Evolutionary conservation across 2,888 invertebrate species (phyloP), one percentile per base, ranked within the genome.

Genomic region (Tribolium freemani): DNA sequence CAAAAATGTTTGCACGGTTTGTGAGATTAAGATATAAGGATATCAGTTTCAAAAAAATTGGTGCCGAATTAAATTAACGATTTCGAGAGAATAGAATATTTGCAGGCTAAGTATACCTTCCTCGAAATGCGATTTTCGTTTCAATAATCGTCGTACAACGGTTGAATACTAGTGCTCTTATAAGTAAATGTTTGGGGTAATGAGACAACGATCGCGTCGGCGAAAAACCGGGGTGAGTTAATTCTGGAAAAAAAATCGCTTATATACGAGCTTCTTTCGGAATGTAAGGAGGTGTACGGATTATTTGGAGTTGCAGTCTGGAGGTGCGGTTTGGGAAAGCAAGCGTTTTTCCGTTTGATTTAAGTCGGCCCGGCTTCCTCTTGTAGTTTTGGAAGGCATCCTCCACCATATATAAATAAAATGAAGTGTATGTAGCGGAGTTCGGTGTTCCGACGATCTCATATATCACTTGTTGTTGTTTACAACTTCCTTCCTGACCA

Each of bases 381-480:
- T 61, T 68, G 67, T 68, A 61, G 67, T 72, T 68, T 56, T 68
- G 46, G 50, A 72, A 68, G 67, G 67, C 72, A 56, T 68, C 61
- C 50, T 56, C 72, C 44, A 68, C 68, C 66, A 71, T 71, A 71
- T 71, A 61, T 58, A 71, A 72, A 72, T 72, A 72, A 72, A 72
- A 72, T 72, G 68, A 72, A 72, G 72, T 72, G 72, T 72, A 73
- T 73, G 73, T 73, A 73, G 73, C 73, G 64, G 56, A 69, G 69
- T 69, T 69, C 69, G 68, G 68, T 73, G 69, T 73, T 73, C 73
- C 73, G 60, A 69, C 73, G 66, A 73, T 73, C 72, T 70, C 76
- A 75, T 77, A 77, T 77, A 77, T 77, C 77, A 77, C 73, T 76
- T 76, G 77, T 76, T 76, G 76, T 76, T 77, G 77, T 77, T 77